Evolutionary conservation across 1,140 invertebrate species (phyloP).

Genomic region (Eupristina koningsbergeri): DNA sequence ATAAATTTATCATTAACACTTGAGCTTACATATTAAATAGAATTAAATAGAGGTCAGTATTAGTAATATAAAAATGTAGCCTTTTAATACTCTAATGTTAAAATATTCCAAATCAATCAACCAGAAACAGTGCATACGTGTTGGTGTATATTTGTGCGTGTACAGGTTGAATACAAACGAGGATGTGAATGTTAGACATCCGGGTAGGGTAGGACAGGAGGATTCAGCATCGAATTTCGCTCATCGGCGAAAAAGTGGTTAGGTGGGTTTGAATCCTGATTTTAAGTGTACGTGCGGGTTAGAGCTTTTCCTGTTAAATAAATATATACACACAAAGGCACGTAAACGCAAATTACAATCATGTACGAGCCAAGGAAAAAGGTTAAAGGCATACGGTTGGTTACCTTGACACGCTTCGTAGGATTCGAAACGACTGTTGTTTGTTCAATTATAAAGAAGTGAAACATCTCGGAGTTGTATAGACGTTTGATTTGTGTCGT

Average conservation of each 20-base stretch:
- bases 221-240: not conserved
- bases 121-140: too few relatives aligned
- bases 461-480: not conserved
- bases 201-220: not conserved
- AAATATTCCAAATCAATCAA: too few relatives aligned
- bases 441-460: not conserved
- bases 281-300: not conserved
- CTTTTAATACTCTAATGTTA: too few relatives aligned
- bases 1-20: too few relatives aligned
- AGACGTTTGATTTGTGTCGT: not conserved
- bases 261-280: not conserved
- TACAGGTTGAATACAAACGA: too few relatives aligned
- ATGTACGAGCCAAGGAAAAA: not conserved
- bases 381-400: not conserved
- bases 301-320: not conserved
- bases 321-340: slow-evolving; percentile 4
- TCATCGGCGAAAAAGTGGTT: slow-evolving; percentile 12
- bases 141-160: too few relatives aligned
- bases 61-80: too few relatives aligned
- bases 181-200: too few relatives aligned
- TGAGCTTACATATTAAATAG: too few relatives aligned
- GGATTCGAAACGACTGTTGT: slow-evolving; percentile 15
- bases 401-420: slow-evolving; percentile 40
- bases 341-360: not conserved
- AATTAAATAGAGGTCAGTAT: too few relatives aligned